Evolutionary conservation across 2,888 invertebrate species (phyloP).

Genomic region (Perdita meconis): DNA sequence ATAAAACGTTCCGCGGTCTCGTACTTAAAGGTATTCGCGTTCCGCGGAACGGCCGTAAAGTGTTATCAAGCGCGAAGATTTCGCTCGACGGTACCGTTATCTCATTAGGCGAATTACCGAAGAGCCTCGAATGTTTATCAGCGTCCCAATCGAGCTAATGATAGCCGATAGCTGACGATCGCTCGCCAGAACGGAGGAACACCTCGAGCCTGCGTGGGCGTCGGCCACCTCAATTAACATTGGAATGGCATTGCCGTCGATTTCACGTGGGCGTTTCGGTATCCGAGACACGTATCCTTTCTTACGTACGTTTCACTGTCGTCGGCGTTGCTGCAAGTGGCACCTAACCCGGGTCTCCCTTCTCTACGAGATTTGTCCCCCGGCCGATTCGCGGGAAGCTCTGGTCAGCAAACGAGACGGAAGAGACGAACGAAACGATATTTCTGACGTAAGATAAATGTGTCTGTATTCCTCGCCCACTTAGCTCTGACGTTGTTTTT

Average conservation of each 20-base stretch:
- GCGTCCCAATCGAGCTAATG: slow-evolving; percentile 66
- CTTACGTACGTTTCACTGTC: slow-evolving; percentile 65
- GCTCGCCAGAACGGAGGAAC: slow-evolving; percentile 53
- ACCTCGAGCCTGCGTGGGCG: slow-evolving; percentile 65
- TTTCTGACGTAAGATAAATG: neutral
- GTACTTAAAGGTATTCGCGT: slow-evolving; percentile 36
- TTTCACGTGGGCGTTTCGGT: slow-evolving; percentile 67
- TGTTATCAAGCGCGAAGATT: slow-evolving; percentile 45
- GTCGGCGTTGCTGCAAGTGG: slow-evolving; percentile 63
- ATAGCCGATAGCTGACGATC: slow-evolving; percentile 58
- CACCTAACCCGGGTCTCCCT: slow-evolving; percentile 9
- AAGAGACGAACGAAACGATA: neutral
- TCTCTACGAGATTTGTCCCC: slow-evolving; percentile 35
- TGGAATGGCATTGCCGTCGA: slow-evolving; percentile 73
- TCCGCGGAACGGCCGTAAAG: slow-evolving; percentile 15
- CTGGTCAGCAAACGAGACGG: slow-evolving; percentile 6
- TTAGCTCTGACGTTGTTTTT: neutral
- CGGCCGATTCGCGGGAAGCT: slow-evolving; percentile 2
- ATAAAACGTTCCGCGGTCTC: slow-evolving; percentile 40
- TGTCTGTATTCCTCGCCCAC: neutral
- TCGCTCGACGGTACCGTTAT: slow-evolving; percentile 56
- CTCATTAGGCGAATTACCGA: slow-evolving; percentile 61
- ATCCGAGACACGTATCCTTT: slow-evolving; percentile 69
- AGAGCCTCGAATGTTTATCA: slow-evolving; percentile 60
- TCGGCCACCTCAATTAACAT: slow-evolving; percentile 75